A percentile compares a stretch with the other conserved stretches of the same genome.
Conservation (phyloP, 2,113 vertebrate species). For the Urocolius indicus region DNA sequence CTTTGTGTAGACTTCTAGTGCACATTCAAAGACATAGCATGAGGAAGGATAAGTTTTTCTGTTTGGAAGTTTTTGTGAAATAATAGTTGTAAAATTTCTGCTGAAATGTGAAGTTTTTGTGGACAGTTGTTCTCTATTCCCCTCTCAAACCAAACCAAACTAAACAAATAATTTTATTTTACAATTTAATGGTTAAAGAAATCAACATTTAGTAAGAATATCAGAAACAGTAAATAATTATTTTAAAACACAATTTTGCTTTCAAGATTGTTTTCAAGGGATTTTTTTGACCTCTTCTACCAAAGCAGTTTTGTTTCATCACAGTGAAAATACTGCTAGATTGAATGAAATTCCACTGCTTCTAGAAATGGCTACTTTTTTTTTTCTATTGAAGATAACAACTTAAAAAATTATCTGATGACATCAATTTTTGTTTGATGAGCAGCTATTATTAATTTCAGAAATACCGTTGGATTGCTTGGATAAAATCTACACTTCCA, state of each 20-base stretch:
- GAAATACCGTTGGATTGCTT: neutral
- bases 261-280: neutral
- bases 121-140: neutral
- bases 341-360: neutral
- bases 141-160: neutral
- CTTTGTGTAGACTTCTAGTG: neutral
- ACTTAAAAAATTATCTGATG: neutral
- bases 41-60: neutral
- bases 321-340: neutral
- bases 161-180: neutral
- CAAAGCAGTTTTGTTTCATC: neutral
- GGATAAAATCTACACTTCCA: neutral
- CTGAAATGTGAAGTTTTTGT: neutral
- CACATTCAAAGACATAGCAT: neutral
- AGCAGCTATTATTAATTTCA: neutral
- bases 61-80: neutral
- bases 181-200: neutral
- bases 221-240: neutral
- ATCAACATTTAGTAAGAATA: neutral
- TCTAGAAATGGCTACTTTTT: neutral
- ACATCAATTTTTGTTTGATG: neutral
- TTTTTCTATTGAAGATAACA: neutral
- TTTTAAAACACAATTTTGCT: neutral
- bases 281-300: neutral
- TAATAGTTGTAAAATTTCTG: neutral